Base-by-base conservation (phyloP, 1,140 invertebrate genomes). In the Ganaspis sp. region DNA sequence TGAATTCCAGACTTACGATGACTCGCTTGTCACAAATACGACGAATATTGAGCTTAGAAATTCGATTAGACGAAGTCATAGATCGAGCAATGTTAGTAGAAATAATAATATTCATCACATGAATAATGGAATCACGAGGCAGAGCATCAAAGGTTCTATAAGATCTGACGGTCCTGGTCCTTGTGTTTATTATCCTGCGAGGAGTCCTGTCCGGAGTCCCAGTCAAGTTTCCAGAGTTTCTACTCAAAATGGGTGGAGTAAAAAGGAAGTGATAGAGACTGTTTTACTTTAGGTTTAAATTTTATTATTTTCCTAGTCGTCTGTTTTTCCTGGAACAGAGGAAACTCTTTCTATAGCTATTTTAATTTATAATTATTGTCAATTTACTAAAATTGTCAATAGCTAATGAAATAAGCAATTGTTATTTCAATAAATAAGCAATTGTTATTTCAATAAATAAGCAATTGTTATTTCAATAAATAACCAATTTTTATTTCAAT, bases 11-110 rank as follows among this genome's bases (percentile, higher is more conserved):
- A 94, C 95, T 9, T 95, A 96, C 86, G 96, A 96, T 85, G 96
- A 96, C 86, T 96, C 95, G 82, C 93, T 96, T 82, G 93, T 95
- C 58, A 96, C 95, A 49, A 96, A 95, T 89, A 94, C 82, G 93
- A 95, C 81, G 84, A 92, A 90, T 72, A 84, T 91, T 73, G 90
- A 91, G 37, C 70, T 91, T 6, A 92, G 94, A 12, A 93, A 94
- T 77, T 95, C 94, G 73, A 91, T 94, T 81, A 92, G 94, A 40
- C 84, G 85, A 8, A 77, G 79, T 70, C 93, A 94, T 54, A 91
- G 95, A 42, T 93, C 93, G 74, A 93, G 92, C 77, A 95, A 93
- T 1, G 90, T 90, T 40, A 89, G 93, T 54, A 92, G 91, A 77
- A 85, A 92, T 45, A 93, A 91, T 84, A 92, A 92, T 70, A 87